phyloP scores from a whole-genome alignment of 2,113 vertebrate genomes.

The Uropsilus gracilis region DNA sequence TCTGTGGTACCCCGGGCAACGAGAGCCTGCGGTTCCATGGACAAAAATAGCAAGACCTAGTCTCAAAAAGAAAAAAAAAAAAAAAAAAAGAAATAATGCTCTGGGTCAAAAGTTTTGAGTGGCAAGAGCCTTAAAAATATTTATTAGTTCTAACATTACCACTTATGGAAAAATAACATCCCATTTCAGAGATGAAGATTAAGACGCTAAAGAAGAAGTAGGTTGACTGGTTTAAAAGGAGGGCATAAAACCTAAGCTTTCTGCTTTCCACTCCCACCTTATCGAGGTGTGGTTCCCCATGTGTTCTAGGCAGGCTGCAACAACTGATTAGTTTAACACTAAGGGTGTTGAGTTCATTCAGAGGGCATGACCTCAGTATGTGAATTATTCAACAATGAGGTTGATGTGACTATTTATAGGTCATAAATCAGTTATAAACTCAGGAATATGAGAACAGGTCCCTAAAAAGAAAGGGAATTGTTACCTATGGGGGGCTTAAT shows the following conservation, averaged over 20 bases:
- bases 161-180: background rate
- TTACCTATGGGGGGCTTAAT: slow-evolving; percentile 51
- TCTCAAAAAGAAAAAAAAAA: too few relatives aligned
- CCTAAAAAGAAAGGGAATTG: slow-evolving; percentile 57
- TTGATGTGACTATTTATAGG: slow-evolving; percentile 75
- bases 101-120: background rate
- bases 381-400: slow-evolving; percentile 76
- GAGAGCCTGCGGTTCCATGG: too few relatives aligned
- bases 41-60: too few relatives aligned
- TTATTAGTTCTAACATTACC: background rate
- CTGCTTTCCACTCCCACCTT: background rate
- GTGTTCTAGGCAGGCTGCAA: background rate
- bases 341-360: slow-evolving; percentile 67
- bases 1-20: too few relatives aligned
- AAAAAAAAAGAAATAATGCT: too few relatives aligned
- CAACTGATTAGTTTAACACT: slow-evolving; percentile 37
- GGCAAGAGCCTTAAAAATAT: slow-evolving; percentile 9
- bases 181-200: slow-evolving; percentile 48
- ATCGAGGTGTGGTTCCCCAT: background rate
- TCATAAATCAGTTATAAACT: slow-evolving; percentile 80
- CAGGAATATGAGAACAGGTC: slow-evolving; percentile 70
- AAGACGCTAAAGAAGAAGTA: background rate
- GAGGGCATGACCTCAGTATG: slow-evolving; percentile 69
- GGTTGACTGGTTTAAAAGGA: background rate
- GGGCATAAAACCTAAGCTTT: background rate